These are phyloP conservation scores for Drosophila bifasciata DNA, from an alignment of 1,140 invertebrate species.

Conservation along the genomic window DNA sequence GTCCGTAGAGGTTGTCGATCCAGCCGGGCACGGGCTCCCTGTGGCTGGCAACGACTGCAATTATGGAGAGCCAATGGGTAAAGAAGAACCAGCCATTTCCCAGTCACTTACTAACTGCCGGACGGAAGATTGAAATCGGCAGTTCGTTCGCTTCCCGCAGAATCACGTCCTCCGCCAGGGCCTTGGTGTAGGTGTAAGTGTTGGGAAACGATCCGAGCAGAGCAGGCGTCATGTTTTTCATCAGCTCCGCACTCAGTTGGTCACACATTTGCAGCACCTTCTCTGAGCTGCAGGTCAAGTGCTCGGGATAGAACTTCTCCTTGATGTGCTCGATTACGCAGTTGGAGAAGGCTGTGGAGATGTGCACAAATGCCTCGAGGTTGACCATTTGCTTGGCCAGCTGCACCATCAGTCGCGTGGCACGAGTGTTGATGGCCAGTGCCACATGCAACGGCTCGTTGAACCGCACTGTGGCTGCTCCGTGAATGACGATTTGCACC, in stretches of 20 bases:
- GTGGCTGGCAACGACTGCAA: slow-evolving; percentile 90
- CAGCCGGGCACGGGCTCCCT: slow-evolving; percentile 90
- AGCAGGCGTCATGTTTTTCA: slow-evolving; percentile 88
- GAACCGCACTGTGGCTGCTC: slow-evolving; percentile 93
- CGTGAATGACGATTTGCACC: slow-evolving; percentile 91
- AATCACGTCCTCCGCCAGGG: slow-evolving; percentile 90
- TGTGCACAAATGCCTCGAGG: slow-evolving; percentile 88
- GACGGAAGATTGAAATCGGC: slow-evolving; percentile 90
- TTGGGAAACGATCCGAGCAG: slow-evolving; percentile 90
- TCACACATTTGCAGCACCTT: slow-evolving; percentile 86
- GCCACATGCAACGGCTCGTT: slow-evolving; percentile 90
- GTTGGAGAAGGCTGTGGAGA: slow-evolving; percentile 90
- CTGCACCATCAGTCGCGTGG: slow-evolving; percentile 85
- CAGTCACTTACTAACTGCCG: slow-evolving; percentile 88
- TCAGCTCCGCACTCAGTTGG: slow-evolving; percentile 85
- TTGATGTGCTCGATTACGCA: slow-evolving; percentile 86
- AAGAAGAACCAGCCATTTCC: too few relatives aligned
- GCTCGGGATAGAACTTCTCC: slow-evolving; percentile 90
- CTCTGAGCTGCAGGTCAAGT: slow-evolving; percentile 86
- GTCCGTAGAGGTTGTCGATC: slow-evolving; percentile 96
- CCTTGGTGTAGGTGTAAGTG: slow-evolving; percentile 93
- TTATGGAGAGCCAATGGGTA: too few relatives aligned
- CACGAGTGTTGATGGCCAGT: slow-evolving; percentile 86
- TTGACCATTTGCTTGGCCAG: slow-evolving; percentile 87
- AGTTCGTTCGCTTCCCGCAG: slow-evolving; percentile 87